Base-by-base conservation (phyloP, 2,113 vertebrate species). In the Todiramphus chloris region DNA sequence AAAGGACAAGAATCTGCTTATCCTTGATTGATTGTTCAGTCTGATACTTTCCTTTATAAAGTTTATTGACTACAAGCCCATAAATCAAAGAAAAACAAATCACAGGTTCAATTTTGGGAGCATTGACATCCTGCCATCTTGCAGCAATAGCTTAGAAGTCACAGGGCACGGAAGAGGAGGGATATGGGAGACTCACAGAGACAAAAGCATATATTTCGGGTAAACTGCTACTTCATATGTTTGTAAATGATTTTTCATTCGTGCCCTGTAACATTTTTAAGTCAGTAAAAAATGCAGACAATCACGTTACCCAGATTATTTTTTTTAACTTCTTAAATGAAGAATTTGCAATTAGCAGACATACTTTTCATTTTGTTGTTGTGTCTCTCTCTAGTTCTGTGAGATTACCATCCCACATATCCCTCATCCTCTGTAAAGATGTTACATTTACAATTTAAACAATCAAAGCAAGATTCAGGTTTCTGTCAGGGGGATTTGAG, bases 11-110 rank as follows among this genome's bases (percentile, higher is more conserved):
- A 98, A 98, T 98, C 98, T 98, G 98, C 98, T 98, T 98, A 98
- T 97, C 97, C 98, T 98, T 98, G 98, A 98, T 98, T 97, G 97
- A 98, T 98, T 97, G 97, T 96, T 97, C 95, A 96, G 97, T 95
- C 97, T 98, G 98, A 98, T 98, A 98, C 97, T 97, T 98, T 98
- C 97, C 97, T 98, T 98, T 98, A 98, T 98, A 98, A 98, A 98
- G 97, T 98, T 98, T 98, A 98, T 98, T 98, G 98, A 98, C 97
- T 97, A 98, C 97, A 98, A 98, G 97, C 97, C 98, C 98, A 98
- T 98, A 98, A 98, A 98, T 98, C 98, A 98, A 98, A 98, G 97
- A 98, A 98, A 98, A 98, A 97, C 98, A 98, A 98, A 98, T 98
- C 97, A 98, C 94, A 94, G 96, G 97, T 98, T 98, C 98, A 97